Percentiles rank a stretch among this genome's conserved stretches.
Conservation (phyloP, 1,140 invertebrate species). For the Harlomillsia oculata region DNA sequence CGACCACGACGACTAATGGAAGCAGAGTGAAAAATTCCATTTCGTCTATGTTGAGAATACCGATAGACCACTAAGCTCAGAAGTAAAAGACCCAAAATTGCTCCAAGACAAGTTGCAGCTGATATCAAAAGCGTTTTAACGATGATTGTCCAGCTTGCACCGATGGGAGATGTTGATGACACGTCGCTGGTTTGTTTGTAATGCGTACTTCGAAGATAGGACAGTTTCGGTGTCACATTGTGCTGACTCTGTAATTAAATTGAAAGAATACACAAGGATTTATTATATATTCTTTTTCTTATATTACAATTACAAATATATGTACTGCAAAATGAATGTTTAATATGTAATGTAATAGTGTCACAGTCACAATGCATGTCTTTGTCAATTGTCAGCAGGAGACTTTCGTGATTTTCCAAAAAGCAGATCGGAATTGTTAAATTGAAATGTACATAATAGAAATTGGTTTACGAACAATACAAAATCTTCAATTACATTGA, state of each 20-base stretch:
- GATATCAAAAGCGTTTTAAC: conserved; percentile 31
- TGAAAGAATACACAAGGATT: neutral
- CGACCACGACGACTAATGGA: too few species aligned
- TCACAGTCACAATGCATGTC: too few species aligned
- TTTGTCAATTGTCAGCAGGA: too few species aligned
- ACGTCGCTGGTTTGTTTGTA: neutral
- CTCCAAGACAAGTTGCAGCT: conserved; percentile 23
- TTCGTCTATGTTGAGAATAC: conserved; percentile 7
- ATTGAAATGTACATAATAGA: too few species aligned
- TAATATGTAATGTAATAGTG: too few species aligned
- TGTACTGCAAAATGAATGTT: too few species aligned
- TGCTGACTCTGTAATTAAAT: conserved; percentile 11
- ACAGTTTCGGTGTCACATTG: conserved; percentile 1
- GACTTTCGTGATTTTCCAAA: too few species aligned
- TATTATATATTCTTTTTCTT: neutral
- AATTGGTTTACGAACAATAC: too few species aligned
- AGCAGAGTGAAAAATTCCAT: conserved; percentile 10
- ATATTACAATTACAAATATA: too few species aligned
- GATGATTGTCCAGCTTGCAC: conserved; percentile 16
- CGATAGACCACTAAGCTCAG: conserved; percentile 23
- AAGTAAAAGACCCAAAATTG: conserved; percentile 25
- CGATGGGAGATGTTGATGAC: neutral
- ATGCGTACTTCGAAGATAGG: conserved; percentile 4
- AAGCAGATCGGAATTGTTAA: too few species aligned
- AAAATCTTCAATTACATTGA: too few species aligned